Evolutionary conservation across 2,113 vertebrate species (phyloP), one percentile per base, ranked within the genome.

Genomic region (Seriola quinqueradiata): DNA sequence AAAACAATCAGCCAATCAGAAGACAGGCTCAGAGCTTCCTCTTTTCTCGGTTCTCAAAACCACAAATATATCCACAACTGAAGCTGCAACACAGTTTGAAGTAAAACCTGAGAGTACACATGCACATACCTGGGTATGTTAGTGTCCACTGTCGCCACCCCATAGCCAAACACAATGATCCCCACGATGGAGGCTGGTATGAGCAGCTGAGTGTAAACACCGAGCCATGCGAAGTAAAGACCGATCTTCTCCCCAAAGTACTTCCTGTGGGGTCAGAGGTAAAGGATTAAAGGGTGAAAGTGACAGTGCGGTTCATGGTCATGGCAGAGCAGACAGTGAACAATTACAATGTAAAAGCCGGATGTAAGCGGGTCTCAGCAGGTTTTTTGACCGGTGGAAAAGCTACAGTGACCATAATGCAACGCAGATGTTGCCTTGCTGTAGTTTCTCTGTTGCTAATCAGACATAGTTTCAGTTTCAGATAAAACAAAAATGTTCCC

Each of bases 161-260:
- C 98, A 5, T 99, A 99, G 14, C 98, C 93, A 92, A 99, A 99
- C 58, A 99, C 98, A 8, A 98, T 96, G 86, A 99, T 96, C 61
- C 98, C 98, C 7, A 99, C 96, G 21, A 99, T 42, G 57, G 98
- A 99, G 32, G 98, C 97, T 0, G 97, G 97, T 78, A 99, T 96
- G 38, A 99, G 96, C 79, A 99, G 96, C 85, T 97, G 96, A 2
- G 98, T 99, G 83, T 99, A 99, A 57, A 98, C 96, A 2, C 98
- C 98, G 55, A 99, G 94, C 98, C 98, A 99, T 0, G 98, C 98
- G 86, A 99, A 99, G 94, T 99, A 99, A 61, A 99, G 94, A 77
- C 97, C 98, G 17, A 99, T 99, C 94, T 99, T 99, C 94, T 99
- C 98, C 87, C 98, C 98, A 92, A 99, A 99, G 95, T 99, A 99